Evolutionary conservation across 2,113 vertebrate genomes (phyloP).

Genomic region (Aldabrachelys gigantea): DNA sequence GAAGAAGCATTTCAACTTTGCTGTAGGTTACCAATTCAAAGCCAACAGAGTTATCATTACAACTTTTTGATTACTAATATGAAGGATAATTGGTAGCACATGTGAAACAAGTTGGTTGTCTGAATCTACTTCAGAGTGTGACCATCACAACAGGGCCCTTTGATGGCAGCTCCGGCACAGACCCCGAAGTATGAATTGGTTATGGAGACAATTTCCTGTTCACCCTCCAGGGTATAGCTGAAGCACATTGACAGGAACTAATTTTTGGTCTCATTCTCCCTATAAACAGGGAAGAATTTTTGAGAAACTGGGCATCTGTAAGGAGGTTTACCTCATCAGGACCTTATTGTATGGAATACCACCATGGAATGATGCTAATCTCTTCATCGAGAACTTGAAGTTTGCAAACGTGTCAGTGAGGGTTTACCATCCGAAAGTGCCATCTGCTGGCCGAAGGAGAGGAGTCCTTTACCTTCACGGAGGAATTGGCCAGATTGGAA

Average conservation of each 20-base stretch:
- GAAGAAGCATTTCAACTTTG: neutral
- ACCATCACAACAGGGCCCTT: neutral
- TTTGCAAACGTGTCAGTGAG: conserved; percentile 80
- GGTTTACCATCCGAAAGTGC: conserved; percentile 78
- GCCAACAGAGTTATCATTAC: neutral
- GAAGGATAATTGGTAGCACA: neutral
- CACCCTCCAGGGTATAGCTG: neutral
- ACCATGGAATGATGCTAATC: neutral
- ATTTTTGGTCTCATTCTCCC: conserved; percentile 25
- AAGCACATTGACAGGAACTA: neutral
- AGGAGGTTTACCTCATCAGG: conserved; percentile 70
- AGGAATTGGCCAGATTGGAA: conserved; percentile 74
- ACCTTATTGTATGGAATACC: conserved; percentile 11
- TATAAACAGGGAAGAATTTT: conserved; percentile 75
- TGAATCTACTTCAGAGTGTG: neutral
- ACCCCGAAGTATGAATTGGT: neutral
- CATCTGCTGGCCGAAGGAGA: conserved; percentile 48
- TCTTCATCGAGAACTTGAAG: conserved; percentile 73
- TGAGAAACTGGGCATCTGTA: conserved; percentile 77
- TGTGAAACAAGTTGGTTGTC: neutral
- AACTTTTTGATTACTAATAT: too few species aligned
- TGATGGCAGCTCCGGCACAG: neutral
- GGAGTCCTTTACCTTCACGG: conserved; percentile 83
- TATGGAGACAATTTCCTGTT: neutral
- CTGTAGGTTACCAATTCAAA: neutral